phyloP scores from a whole-genome alignment of 37 sponge, comb jelly and placozoan genomes.

The Spongilla lacustris region DNA sequence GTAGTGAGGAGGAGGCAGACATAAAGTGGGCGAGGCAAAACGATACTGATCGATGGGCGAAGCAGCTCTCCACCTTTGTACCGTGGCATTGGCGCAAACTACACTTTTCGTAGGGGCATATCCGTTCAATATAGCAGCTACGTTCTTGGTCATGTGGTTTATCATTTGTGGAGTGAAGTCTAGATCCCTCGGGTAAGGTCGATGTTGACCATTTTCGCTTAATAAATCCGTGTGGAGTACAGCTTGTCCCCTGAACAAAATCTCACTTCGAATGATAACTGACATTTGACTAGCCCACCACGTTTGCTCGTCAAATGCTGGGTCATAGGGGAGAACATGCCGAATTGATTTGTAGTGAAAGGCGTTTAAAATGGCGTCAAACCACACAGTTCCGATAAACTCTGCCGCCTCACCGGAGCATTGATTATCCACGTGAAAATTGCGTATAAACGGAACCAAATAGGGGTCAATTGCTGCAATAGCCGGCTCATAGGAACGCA shows the following conservation, averaged over 20 bases:
- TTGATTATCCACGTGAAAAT: neutral
- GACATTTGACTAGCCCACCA: neutral
- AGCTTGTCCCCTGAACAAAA: slow-evolving; percentile 2
- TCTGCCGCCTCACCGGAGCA: neutral
- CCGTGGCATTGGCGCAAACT: neutral
- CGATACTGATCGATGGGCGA: neutral
- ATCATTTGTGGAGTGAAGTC: neutral
- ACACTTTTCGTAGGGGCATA: neutral
- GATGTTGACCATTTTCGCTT: neutral
- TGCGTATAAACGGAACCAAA: neutral
- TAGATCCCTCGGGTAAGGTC: slow-evolving; percentile 1
- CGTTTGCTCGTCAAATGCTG: neutral
- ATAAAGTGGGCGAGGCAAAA: neutral
- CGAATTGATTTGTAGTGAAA: slow-evolving; percentile 12
- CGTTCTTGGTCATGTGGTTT: neutral
- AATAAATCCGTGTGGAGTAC: neutral
- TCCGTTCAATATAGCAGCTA: no score
- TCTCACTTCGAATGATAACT: neutral
- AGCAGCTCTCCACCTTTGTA: neutral
- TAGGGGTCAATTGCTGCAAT: neutral
- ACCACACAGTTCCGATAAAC: neutral
- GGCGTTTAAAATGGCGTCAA: slow-evolving; percentile 1
- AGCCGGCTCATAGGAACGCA: slow-evolving; percentile 4
- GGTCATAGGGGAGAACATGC: slow-evolving; percentile 6
- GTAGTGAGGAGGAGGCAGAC: neutral